Conservation (phyloP, 2,888 invertebrate species). For the Sarcophaga variegata region DNA sequence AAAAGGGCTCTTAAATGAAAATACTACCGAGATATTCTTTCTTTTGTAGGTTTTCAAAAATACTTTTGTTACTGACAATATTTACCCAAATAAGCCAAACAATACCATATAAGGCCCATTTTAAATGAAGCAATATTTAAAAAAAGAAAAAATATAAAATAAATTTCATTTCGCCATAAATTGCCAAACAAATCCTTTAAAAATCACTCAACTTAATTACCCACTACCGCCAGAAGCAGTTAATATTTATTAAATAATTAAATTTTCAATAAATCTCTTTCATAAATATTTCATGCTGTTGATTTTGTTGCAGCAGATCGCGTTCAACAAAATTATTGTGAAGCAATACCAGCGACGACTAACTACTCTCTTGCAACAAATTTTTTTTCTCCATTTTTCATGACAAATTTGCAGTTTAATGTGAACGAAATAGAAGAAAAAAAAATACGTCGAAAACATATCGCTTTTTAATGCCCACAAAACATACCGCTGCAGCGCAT, state of each 20-base stretch:
- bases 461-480: constrained; percentile 54
- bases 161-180: neutral
- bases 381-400: neutral
- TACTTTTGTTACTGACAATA: too few relatives aligned
- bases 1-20: too few relatives aligned
- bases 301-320: neutral
- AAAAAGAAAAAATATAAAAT: neutral
- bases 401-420: constrained; percentile 49
- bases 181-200: neutral
- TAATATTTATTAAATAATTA: neutral
- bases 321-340: constrained; percentile 1
- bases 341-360: constrained; percentile 13
- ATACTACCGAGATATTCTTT: too few relatives aligned
- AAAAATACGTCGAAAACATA: constrained; percentile 40
- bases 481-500: constrained; percentile 12
- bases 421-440: constrained; percentile 2
- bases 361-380: neutral
- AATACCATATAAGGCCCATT: neutral
- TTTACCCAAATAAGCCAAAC: neutral
- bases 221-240: neutral
- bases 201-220: neutral
- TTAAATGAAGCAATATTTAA: neutral
- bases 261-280: neutral
- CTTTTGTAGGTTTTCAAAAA: too few relatives aligned
- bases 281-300: neutral